Evolutionary conservation across 2,797 vertebrate genomes (phyloP).

Genomic region (Smutsia temminckii): DNA sequence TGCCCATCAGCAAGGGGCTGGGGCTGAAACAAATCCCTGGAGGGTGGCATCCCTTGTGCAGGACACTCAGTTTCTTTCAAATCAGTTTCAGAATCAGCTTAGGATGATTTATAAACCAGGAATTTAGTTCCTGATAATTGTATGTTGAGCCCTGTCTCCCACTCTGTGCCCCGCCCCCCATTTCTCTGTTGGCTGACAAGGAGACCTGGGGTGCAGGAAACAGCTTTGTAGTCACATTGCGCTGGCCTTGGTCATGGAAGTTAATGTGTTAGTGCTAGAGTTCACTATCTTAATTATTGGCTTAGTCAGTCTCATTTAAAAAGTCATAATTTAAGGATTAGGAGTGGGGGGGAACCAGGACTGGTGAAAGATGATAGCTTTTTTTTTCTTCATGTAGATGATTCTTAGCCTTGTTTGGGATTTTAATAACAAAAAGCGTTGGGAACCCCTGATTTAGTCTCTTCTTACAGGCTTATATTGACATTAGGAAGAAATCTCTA

Average conservation of each 20-base stretch:
- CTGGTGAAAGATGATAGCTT: constrained; percentile 13
- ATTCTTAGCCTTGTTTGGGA: constrained; percentile 61
- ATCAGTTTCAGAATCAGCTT: neutral
- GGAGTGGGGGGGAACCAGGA: neutral
- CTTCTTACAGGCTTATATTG: neutral
- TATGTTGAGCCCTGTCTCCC: neutral
- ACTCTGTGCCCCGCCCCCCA: accelerated
- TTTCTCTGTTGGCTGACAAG: neutral
- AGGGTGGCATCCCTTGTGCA: neutral
- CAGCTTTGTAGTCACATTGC: neutral
- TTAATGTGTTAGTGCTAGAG: neutral
- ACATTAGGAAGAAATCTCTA: neutral
- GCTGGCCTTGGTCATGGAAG: neutral
- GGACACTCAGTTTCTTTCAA: constrained; percentile 14
- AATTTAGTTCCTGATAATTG: constrained; percentile 11
- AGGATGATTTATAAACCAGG: neutral
- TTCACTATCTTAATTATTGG: constrained; percentile 31
- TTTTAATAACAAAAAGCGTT: constrained; percentile 55
- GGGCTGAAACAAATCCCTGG: neutral
- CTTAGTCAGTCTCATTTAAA: constrained; percentile 2
- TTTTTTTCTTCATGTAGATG: constrained; percentile 4
- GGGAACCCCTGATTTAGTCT: constrained; percentile 6
- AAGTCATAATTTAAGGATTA: constrained; percentile 66
- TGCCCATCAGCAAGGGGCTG: neutral
- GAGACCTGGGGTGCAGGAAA: neutral